Evolutionary conservation across 2,797 vertebrate genomes (phyloP), one percentile per base, ranked within the genome.

Genomic region (Pipistrellus pygmaeus): DNA sequence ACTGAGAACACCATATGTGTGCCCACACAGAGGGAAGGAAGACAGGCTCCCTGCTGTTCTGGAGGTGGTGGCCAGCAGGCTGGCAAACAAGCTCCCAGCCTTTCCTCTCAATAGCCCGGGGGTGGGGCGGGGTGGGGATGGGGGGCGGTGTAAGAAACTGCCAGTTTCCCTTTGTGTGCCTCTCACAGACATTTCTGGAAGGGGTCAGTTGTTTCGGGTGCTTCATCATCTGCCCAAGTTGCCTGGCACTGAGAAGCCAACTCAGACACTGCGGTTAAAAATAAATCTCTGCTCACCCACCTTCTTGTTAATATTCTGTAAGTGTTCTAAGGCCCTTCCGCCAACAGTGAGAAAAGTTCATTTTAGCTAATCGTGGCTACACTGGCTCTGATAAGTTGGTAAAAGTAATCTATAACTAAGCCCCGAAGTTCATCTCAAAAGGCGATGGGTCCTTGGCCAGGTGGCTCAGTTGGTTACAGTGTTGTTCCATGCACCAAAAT

Each of bases 151-250:
- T 57, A 38, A 94, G 60, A 51, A 23, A 75, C n/a, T 38, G 46
- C 53, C 92, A 82, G 32, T 57, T 81, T 80, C 75, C 32, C 73
- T 94, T 69, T 86, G 73, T 75, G 38, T 80, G 62, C 9, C 38
- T 83, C 72, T 85, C 60, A 15, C 5, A 35, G 77, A 62, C 2
- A 20, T 85, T 92, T 95, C 88, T 76, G 72, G 88, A 94, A 95
- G 32, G 53, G 87, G 41, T 80, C 53, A 48, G 27, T 66, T 35
- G 27, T 66, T 35, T 48, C 12, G 35, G 51, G 72, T 86, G 92
- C 82, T 38, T 90, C 84, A 48, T 85, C 69, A 48, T 55, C 27
- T 25, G 41, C 35, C 27, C 77, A 46, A 68, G 46, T 23, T 32
- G 27, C 89, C 35, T 71, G 3, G 6, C 57, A 57, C 20, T 4